Evolutionary conservation across 2,888 invertebrate genomes (phyloP), one percentile per base, ranked within the genome.

Genomic region (Anoncus sp.): DNA sequence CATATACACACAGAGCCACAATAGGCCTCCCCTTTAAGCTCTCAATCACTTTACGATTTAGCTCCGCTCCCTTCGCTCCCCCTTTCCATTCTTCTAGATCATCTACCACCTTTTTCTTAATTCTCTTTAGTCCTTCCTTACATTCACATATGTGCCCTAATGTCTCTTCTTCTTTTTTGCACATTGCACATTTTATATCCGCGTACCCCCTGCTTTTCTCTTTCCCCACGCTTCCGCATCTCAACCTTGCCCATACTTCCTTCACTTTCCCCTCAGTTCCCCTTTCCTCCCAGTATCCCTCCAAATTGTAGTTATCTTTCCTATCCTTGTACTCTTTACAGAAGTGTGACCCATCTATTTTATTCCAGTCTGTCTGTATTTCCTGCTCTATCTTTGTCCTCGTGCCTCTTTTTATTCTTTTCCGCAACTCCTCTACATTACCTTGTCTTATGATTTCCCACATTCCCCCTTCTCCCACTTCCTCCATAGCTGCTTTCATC

Each of bases 161-260:
- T 16, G 59, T 62, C 53, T 73, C 62, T 18, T 71, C 45, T 0
- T 3, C 47, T 4, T 2, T n/a, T 16, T 35, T 20, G 12, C 75
- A 75, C 6, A 60, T n/a, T 35, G 45, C 49, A 49, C 71, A 71
- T 31, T 65, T 47, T 5, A n/a, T 53, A 9, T 65, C 31, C 24
- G 47, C 47, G 35, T 47, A 63, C 3, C 55, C 63, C 12, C 72
- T 71, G 7, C 18, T 7, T 10, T 12, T 45, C 10, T 27, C 55
- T 55, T 47, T 71, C 12, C 72, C 72, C 0, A 75, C 20, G 35
- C 31, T 71, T 12, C 75, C 67, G n/a, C 71, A 75, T 20, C 67
- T 75, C 35, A 75, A 9, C 38, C 70, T 70, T 10, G 70, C 71
- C 75, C 60, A 78, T 14, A 31, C 49, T 38, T 70, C 60, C 49